phyloP scores from a whole-genome alignment of 2,113 vertebrate species.

The Ictalurus furcatus region DNA sequence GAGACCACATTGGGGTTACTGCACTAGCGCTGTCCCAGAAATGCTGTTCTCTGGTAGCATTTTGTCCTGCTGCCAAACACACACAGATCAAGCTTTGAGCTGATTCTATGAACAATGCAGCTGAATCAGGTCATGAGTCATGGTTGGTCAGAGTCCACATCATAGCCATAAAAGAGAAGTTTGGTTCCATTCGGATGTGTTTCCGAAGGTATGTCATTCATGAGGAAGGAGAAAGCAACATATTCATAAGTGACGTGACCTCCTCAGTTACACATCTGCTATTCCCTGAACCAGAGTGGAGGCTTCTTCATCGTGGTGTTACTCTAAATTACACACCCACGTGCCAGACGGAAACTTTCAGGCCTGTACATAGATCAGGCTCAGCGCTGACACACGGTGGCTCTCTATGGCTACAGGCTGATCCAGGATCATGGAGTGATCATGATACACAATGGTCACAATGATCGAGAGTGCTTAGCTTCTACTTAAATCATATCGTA shows the following conservation, averaged over 20 bases:
- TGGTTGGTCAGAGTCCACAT: slow-evolving; percentile 3
- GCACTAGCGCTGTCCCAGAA: not conserved
- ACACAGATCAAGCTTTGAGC: not conserved
- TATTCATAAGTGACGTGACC: not conserved
- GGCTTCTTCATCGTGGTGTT: slow-evolving; percentile 20
- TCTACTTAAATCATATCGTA: not conserved
- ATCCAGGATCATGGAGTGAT: slow-evolving; percentile 6
- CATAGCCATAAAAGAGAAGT: slow-evolving; percentile 9
- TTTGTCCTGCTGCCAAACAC: not conserved
- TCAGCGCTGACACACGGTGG: not conserved
- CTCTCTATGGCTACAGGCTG: slow-evolving; percentile 5
- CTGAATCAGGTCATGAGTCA: slow-evolving; percentile 23
- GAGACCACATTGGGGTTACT: not conserved
- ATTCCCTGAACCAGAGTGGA: slow-evolving; percentile 10
- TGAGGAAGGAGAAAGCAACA: not conserved
- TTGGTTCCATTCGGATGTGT: slow-evolving; percentile 18
- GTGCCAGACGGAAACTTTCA: slow-evolving; percentile 22
- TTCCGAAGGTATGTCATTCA: slow-evolving; percentile 17
- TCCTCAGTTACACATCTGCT: slow-evolving; percentile 27
- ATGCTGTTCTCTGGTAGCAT: not conserved
- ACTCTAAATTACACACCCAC: slow-evolving; percentile 29
- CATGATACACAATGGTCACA: not conserved
- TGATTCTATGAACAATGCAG: slow-evolving; percentile 5
- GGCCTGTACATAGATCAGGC: slow-evolving; percentile 4
- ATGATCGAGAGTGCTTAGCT: not conserved